Conservation (phyloP, 1,140 invertebrate genomes). For the Gonioctena quinquepunctata region DNA sequence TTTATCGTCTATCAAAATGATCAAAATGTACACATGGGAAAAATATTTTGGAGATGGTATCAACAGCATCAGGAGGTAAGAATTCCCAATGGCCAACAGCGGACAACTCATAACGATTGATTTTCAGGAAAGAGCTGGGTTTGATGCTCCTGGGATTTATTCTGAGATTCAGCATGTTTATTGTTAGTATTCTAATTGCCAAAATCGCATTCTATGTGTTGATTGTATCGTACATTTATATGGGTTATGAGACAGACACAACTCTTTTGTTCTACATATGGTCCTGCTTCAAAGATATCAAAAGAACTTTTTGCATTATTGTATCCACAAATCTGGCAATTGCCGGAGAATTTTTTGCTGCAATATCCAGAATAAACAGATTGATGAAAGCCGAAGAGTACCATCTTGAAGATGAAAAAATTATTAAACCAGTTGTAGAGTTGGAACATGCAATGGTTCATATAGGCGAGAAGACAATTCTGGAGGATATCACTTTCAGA, state of each 20-base stretch:
- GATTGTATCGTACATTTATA: slow-evolving; percentile 73
- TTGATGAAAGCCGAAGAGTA: slow-evolving; percentile 38
- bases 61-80: slow-evolving; percentile 33
- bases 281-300: slow-evolving; percentile 73
- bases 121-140: slow-evolving; percentile 39
- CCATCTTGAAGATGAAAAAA: slow-evolving; percentile 14
- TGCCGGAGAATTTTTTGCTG: slow-evolving; percentile 57
- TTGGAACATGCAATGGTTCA: slow-evolving; percentile 40
- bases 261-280: slow-evolving; percentile 77
- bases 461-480: slow-evolving; percentile 54
- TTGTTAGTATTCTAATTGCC: slow-evolving; percentile 63
- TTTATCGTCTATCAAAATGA: slow-evolving; percentile 75
- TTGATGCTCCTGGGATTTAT: slow-evolving; percentile 31
- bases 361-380: slow-evolving; percentile 33
- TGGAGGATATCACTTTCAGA: slow-evolving; percentile 62
- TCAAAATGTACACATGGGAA: slow-evolving; percentile 91
- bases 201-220: slow-evolving; percentile 58
- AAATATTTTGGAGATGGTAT: slow-evolving; percentile 74
- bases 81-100: too few relatives aligned
- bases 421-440: slow-evolving; percentile 10
- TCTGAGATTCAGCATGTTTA: slow-evolving; percentile 28
- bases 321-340: slow-evolving; percentile 69
- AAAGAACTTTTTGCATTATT: slow-evolving; percentile 73
- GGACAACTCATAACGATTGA: too few relatives aligned
- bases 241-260: slow-evolving; percentile 69